A percentile compares a stretch with the other conserved stretches of the same genome.
These are phyloP conservation scores for Melanostoma mellinum DNA, from an alignment of 2,888 invertebrate species.

Conservation along the genomic window DNA sequence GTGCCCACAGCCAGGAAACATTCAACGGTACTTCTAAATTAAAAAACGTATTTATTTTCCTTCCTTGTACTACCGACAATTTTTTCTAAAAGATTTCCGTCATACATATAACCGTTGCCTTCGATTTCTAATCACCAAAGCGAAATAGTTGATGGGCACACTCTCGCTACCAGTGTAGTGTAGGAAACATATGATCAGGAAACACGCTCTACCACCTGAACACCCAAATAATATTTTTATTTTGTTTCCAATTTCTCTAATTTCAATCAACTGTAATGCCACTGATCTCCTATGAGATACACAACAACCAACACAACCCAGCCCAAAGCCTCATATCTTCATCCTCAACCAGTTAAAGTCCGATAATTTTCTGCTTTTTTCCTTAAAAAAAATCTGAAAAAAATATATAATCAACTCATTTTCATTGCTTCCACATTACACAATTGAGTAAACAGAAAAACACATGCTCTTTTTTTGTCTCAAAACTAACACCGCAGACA, in stretches of 20 bases:
- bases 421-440: conserved; percentile 40
- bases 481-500: conserved; percentile 11
- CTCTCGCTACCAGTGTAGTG: background rate
- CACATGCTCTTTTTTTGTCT: background rate
- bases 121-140: conserved; percentile 33
- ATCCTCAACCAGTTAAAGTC: conserved; percentile 8
- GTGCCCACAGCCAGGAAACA: no score
- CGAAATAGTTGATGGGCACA: conserved; percentile 35
- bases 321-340: conserved; percentile 18
- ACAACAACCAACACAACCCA: background rate
- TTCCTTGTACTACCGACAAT: background rate
- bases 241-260: conserved; percentile 11
- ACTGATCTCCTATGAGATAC: conserved; percentile 1
- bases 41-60: conserved; percentile 10
- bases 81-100: conserved; percentile 22
- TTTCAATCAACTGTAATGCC: conserved; percentile 27
- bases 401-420: conserved; percentile 1
- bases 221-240: conserved; percentile 33
- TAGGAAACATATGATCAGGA: conserved; percentile 36
- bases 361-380: background rate
- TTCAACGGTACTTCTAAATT: no score
- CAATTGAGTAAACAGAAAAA: conserved; percentile 46
- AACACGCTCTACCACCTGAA: conserved; percentile 8
- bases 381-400: conserved; percentile 2
- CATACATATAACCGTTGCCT: conserved; percentile 20